A percentile compares a stretch with the other conserved stretches of the same genome.
These are phyloP conservation scores for Lucilia cuprina DNA, from an alignment of 1,140 invertebrate species.

Conservation along the genomic window DNA sequence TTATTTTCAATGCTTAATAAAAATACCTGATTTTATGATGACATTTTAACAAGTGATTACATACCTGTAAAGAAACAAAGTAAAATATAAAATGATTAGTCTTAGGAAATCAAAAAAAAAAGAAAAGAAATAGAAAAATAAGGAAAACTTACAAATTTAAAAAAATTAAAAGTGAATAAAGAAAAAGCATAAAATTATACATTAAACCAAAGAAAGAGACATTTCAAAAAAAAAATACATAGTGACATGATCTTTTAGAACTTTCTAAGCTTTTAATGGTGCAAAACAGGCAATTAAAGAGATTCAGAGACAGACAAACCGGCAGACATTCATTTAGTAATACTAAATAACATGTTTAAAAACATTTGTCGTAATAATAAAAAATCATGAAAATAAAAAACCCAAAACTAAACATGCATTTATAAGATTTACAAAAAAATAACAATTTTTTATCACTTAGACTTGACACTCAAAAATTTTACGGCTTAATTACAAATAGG, in stretches of 20 bases:
- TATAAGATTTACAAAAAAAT: not conserved
- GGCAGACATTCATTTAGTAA: not conserved
- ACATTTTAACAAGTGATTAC: not conserved
- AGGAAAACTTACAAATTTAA: not conserved
- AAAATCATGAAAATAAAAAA: not conserved
- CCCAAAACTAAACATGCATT: not conserved
- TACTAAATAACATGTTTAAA: not conserved
- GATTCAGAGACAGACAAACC: not conserved
- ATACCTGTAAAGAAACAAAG: conserved; percentile 20
- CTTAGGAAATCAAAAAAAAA: not conserved
- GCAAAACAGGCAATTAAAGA: not conserved
- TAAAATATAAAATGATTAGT: not conserved
- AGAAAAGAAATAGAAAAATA: not conserved
- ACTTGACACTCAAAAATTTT: not conserved
- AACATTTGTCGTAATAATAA: not conserved
- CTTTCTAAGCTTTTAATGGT: conserved; percentile 29
- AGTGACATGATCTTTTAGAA: conserved; percentile 7
- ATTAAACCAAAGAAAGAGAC: not conserved
- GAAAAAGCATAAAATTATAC: not conserved
- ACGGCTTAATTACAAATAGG: not conserved
- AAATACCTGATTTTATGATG: not conserved
- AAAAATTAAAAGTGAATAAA: not conserved
- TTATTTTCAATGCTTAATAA: not conserved
- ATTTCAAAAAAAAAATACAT: not conserved
- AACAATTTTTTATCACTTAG: not conserved